Evolutionary conservation across 2,113 vertebrate genomes (phyloP).

Genomic region (Laticauda laticaudata): DNA sequence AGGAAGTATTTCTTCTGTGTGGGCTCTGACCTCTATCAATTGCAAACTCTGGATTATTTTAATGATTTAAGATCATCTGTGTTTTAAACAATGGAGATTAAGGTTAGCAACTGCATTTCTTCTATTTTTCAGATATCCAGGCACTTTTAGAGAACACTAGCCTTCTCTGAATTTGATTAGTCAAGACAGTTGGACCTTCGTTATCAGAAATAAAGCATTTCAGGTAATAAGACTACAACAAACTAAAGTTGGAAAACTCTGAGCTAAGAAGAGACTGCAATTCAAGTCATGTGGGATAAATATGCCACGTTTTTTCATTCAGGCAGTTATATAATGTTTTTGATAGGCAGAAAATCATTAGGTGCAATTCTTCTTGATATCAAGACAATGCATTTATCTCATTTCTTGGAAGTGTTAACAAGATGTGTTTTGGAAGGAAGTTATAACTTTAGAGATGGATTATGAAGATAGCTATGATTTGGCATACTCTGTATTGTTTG

Average conservation of each 20-base stretch:
- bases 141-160: slow-evolving; percentile 24
- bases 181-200: background rate
- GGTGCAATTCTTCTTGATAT: background rate
- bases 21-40: slow-evolving; percentile 2
- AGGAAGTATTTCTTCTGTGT: background rate
- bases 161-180: slow-evolving; percentile 6
- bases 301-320: background rate
- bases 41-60: slow-evolving; percentile 23
- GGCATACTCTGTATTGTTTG: background rate
- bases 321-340: background rate
- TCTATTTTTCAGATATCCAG: background rate
- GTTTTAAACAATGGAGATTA: slow-evolving; percentile 31
- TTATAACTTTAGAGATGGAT: background rate
- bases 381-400: background rate
- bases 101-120: slow-evolving; percentile 28
- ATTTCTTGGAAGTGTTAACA: background rate
- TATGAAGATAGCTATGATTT: background rate
- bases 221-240: background rate
- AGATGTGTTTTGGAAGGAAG: background rate
- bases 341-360: background rate
- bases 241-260: background rate
- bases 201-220: background rate
- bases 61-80: slow-evolving; percentile 27
- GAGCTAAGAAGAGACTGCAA: background rate
- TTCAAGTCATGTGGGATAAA: slow-evolving; percentile 1